A percentile compares a stretch with the other conserved stretches of the same genome.
These are phyloP conservation scores for Periphyllus acericola DNA, from an alignment of 2,888 invertebrate species.

Conservation along the genomic window DNA sequence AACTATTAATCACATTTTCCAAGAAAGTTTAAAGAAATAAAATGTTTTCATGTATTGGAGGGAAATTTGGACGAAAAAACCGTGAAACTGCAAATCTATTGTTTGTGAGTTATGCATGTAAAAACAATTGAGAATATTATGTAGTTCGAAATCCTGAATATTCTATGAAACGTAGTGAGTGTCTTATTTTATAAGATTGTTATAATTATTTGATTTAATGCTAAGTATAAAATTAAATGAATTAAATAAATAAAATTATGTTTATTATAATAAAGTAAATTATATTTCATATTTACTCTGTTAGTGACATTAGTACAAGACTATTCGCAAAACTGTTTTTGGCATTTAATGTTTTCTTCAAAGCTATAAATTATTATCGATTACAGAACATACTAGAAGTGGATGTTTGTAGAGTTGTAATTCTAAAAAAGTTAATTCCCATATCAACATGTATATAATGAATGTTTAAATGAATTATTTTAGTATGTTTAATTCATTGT, in stretches of 20 bases:
- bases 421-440: too few relatives aligned
- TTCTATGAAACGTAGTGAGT: background rate
- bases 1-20: background rate
- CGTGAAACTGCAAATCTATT: constrained; percentile 33
- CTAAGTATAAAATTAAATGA: background rate
- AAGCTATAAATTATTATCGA: too few relatives aligned
- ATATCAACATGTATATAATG: too few relatives aligned
- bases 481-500: too few relatives aligned
- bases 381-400: too few relatives aligned
- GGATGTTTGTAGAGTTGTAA: too few relatives aligned
- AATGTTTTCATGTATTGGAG: background rate
- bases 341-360: too few relatives aligned
- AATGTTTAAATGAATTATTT: too few relatives aligned
- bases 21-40: constrained; percentile 38
- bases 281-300: background rate
- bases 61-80: constrained; percentile 21
- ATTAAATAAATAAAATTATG: too few relatives aligned
- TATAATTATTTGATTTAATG: background rate
- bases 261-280: background rate
- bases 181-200: background rate
- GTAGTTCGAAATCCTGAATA: background rate
- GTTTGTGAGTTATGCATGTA: background rate
- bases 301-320: background rate
- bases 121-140: background rate
- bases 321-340: background rate